Base-by-base conservation (phyloP, 2,797 vertebrate species). In the Sylvilagus floridanus region DNA sequence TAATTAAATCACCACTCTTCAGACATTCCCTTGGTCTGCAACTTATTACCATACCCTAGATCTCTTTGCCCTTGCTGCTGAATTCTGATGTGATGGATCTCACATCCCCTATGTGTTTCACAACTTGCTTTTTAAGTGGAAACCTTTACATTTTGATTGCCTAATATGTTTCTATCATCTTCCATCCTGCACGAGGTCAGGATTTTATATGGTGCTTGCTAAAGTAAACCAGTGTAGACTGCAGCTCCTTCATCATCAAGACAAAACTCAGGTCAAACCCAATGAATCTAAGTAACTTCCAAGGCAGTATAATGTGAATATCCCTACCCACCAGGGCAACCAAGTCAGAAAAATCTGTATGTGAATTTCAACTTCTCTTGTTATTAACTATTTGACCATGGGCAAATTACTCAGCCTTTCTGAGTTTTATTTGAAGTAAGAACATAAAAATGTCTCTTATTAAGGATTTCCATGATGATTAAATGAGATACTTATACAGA, bases 1-100 rank as follows among this genome's bases (percentile, higher is more conserved):
- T 97, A 98, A 98, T 98, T 98, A 97, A 98, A 98, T 98, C 96
- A 0, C 90, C 78, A 4, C 94, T 97, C 97, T 82, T 85, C 95
- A 78, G 94, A 93, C 96, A 96, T 93, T 87, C 84, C 77, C 76
- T 89, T 94, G 90, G 93, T 97, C 96, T 90, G 66, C 24, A 93
- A 73, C 93, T 93, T 96, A 97, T 98, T 97, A 97, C 94, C 14
- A 4, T 94, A 92, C 69, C 66, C 95, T 83, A 47, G 76, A 94
- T 96, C 95, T 96, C 26, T 95, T 47, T 95, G 75, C 82, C 84
- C 71, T 94, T 35, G 69, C 93, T 42, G 79, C 83, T 96, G 93
- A 90, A 97, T 95, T 97, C 95, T 88, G 85, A 52, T 90, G 87
- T 94, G 93, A 90, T 47, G 76, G 90, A 72, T 93, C 96, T 97